Base-by-base conservation (phyloP, 2,888 invertebrate genomes). In the Coleophora flavipennella region DNA sequence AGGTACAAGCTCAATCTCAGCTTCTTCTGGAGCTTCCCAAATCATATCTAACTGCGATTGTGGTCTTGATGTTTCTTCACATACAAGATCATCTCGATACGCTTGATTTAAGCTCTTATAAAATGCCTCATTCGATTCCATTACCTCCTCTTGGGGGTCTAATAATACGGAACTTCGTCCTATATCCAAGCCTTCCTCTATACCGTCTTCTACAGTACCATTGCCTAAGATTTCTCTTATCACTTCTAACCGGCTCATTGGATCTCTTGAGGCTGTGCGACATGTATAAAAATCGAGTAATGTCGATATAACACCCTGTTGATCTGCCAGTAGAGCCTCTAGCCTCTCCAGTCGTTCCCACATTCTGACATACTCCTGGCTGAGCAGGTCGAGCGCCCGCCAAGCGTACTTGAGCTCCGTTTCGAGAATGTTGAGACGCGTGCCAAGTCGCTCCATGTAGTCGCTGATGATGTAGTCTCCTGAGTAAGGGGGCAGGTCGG, bases 331-430 rank as follows among this genome's bases (percentile, higher is more conserved):
- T 44, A 96, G 87, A 13, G 92, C 89, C 67, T 96, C 96, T 25
- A 96, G 81, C 69, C 95, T 93, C 63, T 96, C 96, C 44, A 96
- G 81, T 33, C 95, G 87, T 61, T 94, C 93, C 95, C 96, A 96
- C 92, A 96, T 96, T 68, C 94, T 93, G 38, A 95, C 93, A 62
- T 96, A 96, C 67, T 96, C 96, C 61, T 94, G 94, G 31, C 95
- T 95, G 27, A 96, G 88, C 38, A 96, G 86, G 66, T 96, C 96
- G 40, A 96, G 85, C 2, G 96, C 95, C 49, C 95, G 88, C 96
- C 96, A 96, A 12, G 96, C 96, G 65, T 95, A 95, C 63, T 95
- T 93, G 35, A 96, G 86, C 75, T 96, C 96, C 2, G 94, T 94
- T 74, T 96, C 96, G 10, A 96, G 87, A 55, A 95, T 91, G 61